Percentiles rank a stretch among this genome's conserved stretches.
Conservation (phyloP, 2,113 vertebrate species). For the Sterna hirundo region DNA sequence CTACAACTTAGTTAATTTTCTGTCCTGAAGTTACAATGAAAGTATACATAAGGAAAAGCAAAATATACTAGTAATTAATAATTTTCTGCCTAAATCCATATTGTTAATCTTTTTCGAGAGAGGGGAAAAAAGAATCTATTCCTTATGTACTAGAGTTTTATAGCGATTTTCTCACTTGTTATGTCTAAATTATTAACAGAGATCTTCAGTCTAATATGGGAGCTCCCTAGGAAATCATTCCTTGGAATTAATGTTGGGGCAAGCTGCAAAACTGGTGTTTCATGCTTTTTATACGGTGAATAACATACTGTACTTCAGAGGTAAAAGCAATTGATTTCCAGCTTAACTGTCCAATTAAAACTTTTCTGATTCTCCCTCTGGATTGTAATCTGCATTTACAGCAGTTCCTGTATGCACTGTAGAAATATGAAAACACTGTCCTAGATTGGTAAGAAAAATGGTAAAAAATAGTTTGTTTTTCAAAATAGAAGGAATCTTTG, state of each 20-base stretch:
- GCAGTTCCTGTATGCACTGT: neutral
- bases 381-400: neutral
- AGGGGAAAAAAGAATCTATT: neutral
- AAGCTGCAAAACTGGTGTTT: neutral
- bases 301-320: neutral
- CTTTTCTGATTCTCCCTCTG: neutral
- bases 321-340: constrained; percentile 1
- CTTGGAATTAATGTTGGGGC: neutral
- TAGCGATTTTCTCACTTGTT: neutral
- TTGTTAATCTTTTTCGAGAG: neutral
- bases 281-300: neutral
- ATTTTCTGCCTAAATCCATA: neutral
- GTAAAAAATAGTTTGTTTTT: neutral
- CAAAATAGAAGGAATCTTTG: neutral
- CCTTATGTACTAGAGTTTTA: neutral
- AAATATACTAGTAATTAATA: neutral
- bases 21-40: neutral
- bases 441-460: neutral
- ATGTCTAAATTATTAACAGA: constrained; percentile 25
- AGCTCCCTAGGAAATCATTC: neutral
- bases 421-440: neutral
- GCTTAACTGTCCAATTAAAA: neutral
- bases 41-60: neutral
- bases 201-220: neutral
- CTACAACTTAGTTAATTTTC: neutral